Evolutionary conservation across 2,113 vertebrate genomes (phyloP), one percentile per base, ranked within the genome.

Genomic region (Procavia capensis): DNA sequence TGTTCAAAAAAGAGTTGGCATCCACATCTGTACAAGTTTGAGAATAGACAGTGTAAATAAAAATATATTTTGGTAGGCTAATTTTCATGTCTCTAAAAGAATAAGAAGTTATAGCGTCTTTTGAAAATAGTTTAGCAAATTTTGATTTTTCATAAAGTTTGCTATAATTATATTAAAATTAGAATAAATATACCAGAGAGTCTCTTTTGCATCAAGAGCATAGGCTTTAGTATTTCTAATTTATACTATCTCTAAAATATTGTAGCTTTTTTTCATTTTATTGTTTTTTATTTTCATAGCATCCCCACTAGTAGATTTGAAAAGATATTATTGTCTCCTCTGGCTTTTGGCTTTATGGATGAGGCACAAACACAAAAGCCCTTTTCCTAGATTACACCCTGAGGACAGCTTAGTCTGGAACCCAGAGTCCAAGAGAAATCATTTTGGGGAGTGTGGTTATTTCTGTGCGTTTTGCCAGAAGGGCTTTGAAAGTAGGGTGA

Each of bases 401-500:
- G 29, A 89, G 39, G 64, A 59, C 85, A 25, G 41, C 34, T 89
- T 61, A 89, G 75, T 80, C 24, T 68, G 39, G 80, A 93, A 47
- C 19, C 63, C 50, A 80, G 41, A 64, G 54, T n/a, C 6, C 88
- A 74, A 86, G n/a, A 66, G 20, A 82, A 66, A 74, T 81, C 5
- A 14, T 86, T 59, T 91, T 57, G 66, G 25, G 83, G 76, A 10
- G 8, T 92, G 45, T 92, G 64, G 17, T 50, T 85, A 80, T 75
- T 95, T 92, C n/a, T 82, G 76, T 9, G 90, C 1, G 41, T 61
- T 92, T 95, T 93, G 22, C 16, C 36, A 96, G 36, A 72, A 83
- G 82, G 25, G 4, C 50, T 93, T 91, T 96, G 72, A 93, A 92
- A 96, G 74, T 14, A 82, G 39, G 87, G 20, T 91, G 3, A 94